phyloP scores from a whole-genome alignment of 2,797 vertebrate species.

The Picus viridis region DNA sequence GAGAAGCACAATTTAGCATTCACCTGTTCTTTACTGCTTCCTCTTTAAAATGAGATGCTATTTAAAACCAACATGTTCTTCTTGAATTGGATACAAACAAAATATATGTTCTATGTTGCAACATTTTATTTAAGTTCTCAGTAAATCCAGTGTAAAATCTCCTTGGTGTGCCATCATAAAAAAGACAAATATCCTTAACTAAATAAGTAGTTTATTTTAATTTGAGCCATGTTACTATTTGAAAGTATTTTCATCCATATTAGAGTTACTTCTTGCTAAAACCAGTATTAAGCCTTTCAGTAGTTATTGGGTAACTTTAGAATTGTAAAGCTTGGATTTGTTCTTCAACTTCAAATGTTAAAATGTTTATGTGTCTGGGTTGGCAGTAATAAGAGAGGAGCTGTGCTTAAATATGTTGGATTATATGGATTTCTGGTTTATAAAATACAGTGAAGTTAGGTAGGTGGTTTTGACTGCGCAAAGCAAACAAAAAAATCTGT shows the following conservation, averaged over 20 bases:
- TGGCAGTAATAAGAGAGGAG: neutral
- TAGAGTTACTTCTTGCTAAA: neutral
- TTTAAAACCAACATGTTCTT: constrained; percentile 13
- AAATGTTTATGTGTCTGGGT: neutral
- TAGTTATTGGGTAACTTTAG: neutral
- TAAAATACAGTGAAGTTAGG: neutral
- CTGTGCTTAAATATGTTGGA: neutral
- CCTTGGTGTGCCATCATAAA: neutral
- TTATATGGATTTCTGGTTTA: neutral
- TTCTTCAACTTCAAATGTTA: neutral
- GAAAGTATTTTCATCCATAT: neutral
- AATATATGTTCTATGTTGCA: constrained; percentile 35
- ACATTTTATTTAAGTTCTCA: constrained; percentile 36
- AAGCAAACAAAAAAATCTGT: neutral
- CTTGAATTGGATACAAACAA: constrained; percentile 22
- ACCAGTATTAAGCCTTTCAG: neutral
- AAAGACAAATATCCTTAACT: neutral
- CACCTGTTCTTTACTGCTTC: constrained; percentile 1
- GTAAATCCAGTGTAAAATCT: constrained; percentile 27
- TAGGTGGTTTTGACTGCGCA: neutral
- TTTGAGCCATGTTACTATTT: neutral
- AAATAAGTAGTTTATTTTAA: neutral
- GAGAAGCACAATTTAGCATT: constrained; percentile 31
- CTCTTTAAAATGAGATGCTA: constrained; percentile 41
- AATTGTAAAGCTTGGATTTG: constrained; percentile 19